phyloP scores from a whole-genome alignment of 2,888 invertebrate genomes.

The Blera fallax region DNA sequence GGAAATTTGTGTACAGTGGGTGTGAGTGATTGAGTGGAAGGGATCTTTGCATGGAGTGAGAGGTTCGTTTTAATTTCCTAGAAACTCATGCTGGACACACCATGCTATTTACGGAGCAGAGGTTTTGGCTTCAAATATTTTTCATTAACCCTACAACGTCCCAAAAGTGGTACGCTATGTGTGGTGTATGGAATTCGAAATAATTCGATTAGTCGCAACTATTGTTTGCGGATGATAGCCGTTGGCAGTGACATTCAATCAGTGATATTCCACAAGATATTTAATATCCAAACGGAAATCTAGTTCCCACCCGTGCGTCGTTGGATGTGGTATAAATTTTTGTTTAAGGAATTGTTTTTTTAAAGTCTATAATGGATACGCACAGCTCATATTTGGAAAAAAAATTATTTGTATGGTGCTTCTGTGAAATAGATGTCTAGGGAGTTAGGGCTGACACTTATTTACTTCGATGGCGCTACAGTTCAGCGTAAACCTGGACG shows the following conservation, averaged over 20 bases:
- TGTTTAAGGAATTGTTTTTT: no score
- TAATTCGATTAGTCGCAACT: constrained; percentile 3
- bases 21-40: neutral
- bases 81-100: neutral
- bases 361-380: no score
- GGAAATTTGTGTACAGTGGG: neutral
- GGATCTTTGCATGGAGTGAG: neutral
- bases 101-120: neutral
- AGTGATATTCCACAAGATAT: neutral
- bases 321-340: no score
- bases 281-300: neutral
- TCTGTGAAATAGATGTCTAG: no score
- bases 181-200: neutral
- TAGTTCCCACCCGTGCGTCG: no score
- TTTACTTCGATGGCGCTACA: no score
- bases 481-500: no score
- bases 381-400: no score
- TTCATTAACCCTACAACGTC: constrained; percentile 12
- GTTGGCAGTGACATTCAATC: neutral
- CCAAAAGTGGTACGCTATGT: neutral
- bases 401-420: no score
- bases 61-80: constrained; percentile 15
- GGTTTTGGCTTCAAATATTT: constrained; percentile 3
- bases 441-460: no score
- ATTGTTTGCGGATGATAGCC: neutral